Evolutionary conservation across 2,113 vertebrate species (phyloP), one percentile per base, ranked within the genome.

Genomic region (Nipponia nippon): DNA sequence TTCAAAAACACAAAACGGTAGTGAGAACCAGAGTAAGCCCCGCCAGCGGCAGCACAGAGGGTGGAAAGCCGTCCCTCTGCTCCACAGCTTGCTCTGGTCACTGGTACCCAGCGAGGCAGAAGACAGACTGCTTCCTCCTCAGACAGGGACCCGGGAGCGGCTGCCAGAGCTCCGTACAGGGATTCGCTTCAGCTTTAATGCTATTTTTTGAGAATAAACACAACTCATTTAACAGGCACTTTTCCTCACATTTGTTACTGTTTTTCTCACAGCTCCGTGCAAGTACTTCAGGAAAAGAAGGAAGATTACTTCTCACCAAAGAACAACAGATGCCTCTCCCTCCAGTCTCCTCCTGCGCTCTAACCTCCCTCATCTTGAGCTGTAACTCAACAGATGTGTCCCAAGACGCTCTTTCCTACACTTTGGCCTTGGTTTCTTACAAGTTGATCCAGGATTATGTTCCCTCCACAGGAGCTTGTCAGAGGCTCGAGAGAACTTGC

Each of bases 1-100:
- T 99, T 94, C 36, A 95, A 44, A 78, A 88, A 30, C 34, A 89
- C 13, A 58, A 46, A 65, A 26, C 10, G 7, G 63, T 2, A 38
- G 66, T 29, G 62, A 95, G 90, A 25, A 36, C 30, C 67, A 59
- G 25, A 40, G 63, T 1, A 10, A 88, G 38, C n/a, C 58, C 80
- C 4, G 34, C 2, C 0, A 5, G 23, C 36, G 34, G 63, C 77
- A 86, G 78, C 15, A 2, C 59, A 9, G 58, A 90, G 55, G 34
- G 5, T 46, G 42, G 32, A 52, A 46, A 76, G 85, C 58, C 2
- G 3, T 2, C 36, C 90, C 23, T 8, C 46, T 40, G 79, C 62
- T 53, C 72, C 46, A 34, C 53, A 63, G 55, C 55, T 13, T 34
- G 55, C 40, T 76, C 49, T 14, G 65, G 70, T 25, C 80, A 47